These are phyloP conservation scores for Leucoraja ocellata DNA, from an alignment of 2,797 vertebrate genomes.

Conservation along the genomic window DNA sequence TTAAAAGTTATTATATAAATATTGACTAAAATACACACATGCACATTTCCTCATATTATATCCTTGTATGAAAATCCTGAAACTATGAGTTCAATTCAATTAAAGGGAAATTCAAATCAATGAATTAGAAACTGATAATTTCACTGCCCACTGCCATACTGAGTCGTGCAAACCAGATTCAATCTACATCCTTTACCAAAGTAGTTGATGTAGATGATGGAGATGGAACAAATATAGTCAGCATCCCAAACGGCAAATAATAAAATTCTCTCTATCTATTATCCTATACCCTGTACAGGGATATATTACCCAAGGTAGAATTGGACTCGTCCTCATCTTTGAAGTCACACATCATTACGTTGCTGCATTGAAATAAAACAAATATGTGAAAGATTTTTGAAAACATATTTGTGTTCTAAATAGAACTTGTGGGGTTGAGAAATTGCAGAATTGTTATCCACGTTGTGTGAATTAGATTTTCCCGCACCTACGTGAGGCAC, in stretches of 20 bases:
- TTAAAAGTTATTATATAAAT: not conserved
- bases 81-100: not conserved
- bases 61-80: not conserved
- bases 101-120: constrained; percentile 8
- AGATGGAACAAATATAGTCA: constrained; percentile 2
- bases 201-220: not conserved
- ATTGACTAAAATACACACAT: not conserved
- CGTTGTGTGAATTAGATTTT: not conserved
- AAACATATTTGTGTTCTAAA: not conserved
- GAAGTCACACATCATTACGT: not conserved
- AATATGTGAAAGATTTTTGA: not conserved
- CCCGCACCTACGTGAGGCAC: not conserved
- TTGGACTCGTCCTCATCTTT: not conserved
- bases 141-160: not conserved
- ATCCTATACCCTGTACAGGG: not conserved
- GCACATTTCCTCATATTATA: not conserved
- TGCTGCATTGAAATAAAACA: not conserved
- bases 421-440: not conserved
- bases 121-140: not conserved
- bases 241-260: not conserved
- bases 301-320: not conserved
- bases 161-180: not conserved
- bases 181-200: not conserved
- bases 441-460: not conserved
- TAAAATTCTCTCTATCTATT: not conserved